phyloP scores from a whole-genome alignment of 2,888 invertebrate genomes.

The Acanthoscelides obtectus region DNA sequence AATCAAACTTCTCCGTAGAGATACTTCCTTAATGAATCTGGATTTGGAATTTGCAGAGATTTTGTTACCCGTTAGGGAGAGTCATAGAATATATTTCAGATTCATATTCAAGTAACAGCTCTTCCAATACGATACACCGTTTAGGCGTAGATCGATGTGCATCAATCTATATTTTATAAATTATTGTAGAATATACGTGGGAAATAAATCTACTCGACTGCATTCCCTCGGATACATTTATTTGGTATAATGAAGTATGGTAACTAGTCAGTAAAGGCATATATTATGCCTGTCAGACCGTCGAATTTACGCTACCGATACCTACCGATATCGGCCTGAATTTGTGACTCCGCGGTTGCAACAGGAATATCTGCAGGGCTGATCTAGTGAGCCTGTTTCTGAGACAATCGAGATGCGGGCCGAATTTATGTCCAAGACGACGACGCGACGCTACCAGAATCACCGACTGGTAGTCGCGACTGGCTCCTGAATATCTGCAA shows the following conservation, averaged over 20 bases:
- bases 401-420: not conserved
- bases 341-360: not conserved
- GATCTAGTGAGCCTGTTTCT: not conserved
- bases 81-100: too few species aligned
- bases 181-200: too few species aligned
- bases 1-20: too few species aligned
- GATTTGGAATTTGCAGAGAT: too few species aligned
- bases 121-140: too few species aligned
- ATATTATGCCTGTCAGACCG: not conserved
- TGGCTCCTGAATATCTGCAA: too few species aligned
- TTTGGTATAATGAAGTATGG: not conserved
- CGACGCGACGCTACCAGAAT: not conserved
- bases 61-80: too few species aligned
- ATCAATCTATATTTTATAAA: too few species aligned
- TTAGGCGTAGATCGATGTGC: too few species aligned
- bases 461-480: not conserved
- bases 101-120: too few species aligned
- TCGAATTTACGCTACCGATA: not conserved
- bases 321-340: not conserved
- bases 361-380: not conserved
- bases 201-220: too few species aligned
- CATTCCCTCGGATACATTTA: not conserved
- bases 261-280: not conserved
- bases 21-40: too few species aligned
- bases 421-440: not conserved